These are phyloP conservation scores for Etheostoma nigrum DNA, from an alignment of 2,797 vertebrate genomes.

Conservation along the genomic window DNA sequence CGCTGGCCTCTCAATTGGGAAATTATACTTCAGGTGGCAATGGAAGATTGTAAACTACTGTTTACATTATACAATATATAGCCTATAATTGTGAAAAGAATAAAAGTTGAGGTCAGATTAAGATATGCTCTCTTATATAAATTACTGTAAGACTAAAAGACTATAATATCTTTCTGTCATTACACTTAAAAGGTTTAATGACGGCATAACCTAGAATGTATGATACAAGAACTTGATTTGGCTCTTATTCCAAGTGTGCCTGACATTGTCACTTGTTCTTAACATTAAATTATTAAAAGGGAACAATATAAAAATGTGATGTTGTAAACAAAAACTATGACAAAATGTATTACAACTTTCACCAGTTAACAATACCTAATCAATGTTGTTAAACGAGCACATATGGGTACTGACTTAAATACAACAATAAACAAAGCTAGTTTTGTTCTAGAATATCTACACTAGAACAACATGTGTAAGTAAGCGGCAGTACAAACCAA, in stretches of 20 bases:
- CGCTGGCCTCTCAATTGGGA: conserved; percentile 41
- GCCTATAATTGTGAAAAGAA: neutral
- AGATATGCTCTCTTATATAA: no score
- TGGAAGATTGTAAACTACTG: conserved; percentile 15
- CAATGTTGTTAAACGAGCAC: neutral
- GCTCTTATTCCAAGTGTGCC: neutral
- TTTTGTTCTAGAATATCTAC: neutral
- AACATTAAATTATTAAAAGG: neutral
- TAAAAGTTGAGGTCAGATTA: neutral
- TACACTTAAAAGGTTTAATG: neutral
- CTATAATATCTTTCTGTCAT: neutral
- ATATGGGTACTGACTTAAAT: neutral
- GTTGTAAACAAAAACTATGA: neutral
- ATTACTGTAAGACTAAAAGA: neutral
- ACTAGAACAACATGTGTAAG: neutral
- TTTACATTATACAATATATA: conserved; percentile 2
- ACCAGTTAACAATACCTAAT: neutral
- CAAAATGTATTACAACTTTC: neutral
- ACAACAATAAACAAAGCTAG: neutral
- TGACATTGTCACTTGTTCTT: neutral
- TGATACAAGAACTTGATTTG: neutral
- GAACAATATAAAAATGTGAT: neutral
- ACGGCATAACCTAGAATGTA: neutral
- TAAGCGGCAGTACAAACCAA: neutral
- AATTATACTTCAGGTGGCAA: conserved; percentile 39